A percentile compares a stretch with the other conserved stretches of the same genome.
Evolutionary conservation across 2,113 vertebrate genomes (phyloP).

Genomic region (Larimichthys polyactis): DNA sequence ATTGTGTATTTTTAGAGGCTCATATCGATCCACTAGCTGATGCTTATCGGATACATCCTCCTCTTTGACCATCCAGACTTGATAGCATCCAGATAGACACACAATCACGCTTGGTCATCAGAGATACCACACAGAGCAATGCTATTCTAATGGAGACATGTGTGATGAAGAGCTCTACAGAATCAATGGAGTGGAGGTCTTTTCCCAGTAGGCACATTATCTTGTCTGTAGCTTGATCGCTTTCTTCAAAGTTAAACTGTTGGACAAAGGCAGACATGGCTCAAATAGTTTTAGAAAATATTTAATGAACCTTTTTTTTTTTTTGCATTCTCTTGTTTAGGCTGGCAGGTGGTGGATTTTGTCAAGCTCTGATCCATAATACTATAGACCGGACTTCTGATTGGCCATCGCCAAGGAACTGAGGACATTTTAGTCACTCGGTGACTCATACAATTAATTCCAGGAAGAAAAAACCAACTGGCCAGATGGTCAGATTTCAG

Average conservation of each 20-base stretch:
- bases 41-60: conserved; percentile 74
- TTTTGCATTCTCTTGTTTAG: background rate
- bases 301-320: background rate
- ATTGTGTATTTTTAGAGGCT: conserved; percentile 48
- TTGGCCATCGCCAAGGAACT: no score
- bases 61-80: conserved; percentile 63
- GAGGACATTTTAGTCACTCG: background rate
- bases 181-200: conserved; percentile 5
- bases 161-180: conserved; percentile 34
- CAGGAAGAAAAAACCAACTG: background rate
- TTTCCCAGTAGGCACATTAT: background rate
- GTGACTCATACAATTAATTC: background rate
- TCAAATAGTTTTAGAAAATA: background rate
- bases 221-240: background rate
- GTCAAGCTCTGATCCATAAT: background rate
- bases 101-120: conserved; percentile 69
- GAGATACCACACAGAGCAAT: conserved; percentile 46
- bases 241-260: background rate
- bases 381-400: background rate
- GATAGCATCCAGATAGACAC: conserved; percentile 71
- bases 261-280: background rate
- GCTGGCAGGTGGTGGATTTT: background rate
- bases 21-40: conserved; percentile 70
- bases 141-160: conserved; percentile 62
- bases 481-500: background rate